Percentiles rank a stretch among this genome's conserved stretches.
These are phyloP conservation scores for Beroe forskalii DNA, from an alignment of 37 sponge, comb jelly and placozoan species.

Conservation along the genomic window DNA sequence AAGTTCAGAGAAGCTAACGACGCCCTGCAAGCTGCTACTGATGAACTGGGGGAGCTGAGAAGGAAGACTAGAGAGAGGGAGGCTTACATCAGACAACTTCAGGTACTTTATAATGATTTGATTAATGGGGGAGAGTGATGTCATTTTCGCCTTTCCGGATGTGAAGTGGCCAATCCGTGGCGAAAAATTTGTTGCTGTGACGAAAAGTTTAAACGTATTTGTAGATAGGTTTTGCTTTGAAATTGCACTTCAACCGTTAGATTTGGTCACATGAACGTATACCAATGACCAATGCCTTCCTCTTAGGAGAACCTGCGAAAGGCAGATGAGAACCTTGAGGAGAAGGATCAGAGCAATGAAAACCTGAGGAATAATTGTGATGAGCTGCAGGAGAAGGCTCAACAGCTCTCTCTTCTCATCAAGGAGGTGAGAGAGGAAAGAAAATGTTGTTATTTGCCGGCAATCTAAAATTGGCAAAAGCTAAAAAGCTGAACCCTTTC, in stretches of 20 bases:
- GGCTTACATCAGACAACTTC: slow-evolving; percentile 54
- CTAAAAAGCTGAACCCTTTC: too few relatives aligned
- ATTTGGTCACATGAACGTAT: too few relatives aligned
- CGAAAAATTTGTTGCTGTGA: too few relatives aligned
- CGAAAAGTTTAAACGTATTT: too few relatives aligned
- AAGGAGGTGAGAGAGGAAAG: slow-evolving; percentile 9
- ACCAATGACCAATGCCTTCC: too few relatives aligned
- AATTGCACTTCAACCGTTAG: too few relatives aligned
- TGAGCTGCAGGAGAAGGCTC: slow-evolving; percentile 48
- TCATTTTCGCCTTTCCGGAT: too few relatives aligned
- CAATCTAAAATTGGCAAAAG: too few relatives aligned
- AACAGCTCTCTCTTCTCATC: slow-evolving; percentile 2
- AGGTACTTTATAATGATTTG: too few relatives aligned
- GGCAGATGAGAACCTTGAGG: slow-evolving; percentile 16
- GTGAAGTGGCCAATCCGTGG: too few relatives aligned
- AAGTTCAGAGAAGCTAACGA: slow-evolving; percentile 61
- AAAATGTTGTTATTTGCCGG: not conserved
- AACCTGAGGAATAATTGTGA: slow-evolving; percentile 53
- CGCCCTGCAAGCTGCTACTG: not conserved
- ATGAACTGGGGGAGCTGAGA: slow-evolving; percentile 21
- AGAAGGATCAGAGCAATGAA: slow-evolving; percentile 39
- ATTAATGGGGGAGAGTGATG: too few relatives aligned
- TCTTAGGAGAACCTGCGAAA: not conserved
- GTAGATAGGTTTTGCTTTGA: too few relatives aligned
- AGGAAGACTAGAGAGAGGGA: slow-evolving; percentile 34